phyloP scores from a whole-genome alignment of 2,113 vertebrate species.

The Hoplias malabaricus region DNA sequence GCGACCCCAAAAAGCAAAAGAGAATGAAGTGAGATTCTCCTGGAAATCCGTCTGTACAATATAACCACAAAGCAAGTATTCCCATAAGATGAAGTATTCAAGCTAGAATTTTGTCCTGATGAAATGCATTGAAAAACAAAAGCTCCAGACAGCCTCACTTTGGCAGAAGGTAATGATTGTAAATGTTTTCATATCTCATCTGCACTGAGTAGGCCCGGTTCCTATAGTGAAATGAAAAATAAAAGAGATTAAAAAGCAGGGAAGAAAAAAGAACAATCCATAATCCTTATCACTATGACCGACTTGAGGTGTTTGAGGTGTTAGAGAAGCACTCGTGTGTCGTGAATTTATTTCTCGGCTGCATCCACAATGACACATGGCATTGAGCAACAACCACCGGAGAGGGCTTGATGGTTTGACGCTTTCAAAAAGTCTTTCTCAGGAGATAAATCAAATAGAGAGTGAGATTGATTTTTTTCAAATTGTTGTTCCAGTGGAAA shows the following conservation, averaged over 20 bases:
- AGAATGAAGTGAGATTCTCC: conserved; percentile 58
- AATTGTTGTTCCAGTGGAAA: conserved; percentile 50
- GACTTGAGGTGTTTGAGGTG: conserved; percentile 31
- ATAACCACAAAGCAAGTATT: neutral
- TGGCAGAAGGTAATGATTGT: neutral
- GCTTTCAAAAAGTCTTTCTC: conserved; percentile 30
- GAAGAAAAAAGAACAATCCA: neutral
- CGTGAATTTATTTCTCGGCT: conserved; percentile 25
- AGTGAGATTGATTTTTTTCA: conserved; percentile 42
- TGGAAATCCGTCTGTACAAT: neutral
- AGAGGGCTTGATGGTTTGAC: conserved; percentile 27
- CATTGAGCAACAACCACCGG: conserved; percentile 10
- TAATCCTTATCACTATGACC: conserved; percentile 14
- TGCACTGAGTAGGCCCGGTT: neutral
- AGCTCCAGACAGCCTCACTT: neutral
- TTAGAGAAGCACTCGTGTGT: conserved; percentile 2
- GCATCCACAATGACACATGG: conserved; percentile 11
- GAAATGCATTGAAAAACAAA: neutral
- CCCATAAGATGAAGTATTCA: neutral
- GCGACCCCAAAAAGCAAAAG: conserved; percentile 73
- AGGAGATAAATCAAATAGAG: conserved; percentile 46
- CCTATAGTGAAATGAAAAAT: conserved; percentile 30
- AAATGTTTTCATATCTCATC: conserved; percentile 13
- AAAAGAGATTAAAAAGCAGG: neutral
- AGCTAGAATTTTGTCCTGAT: neutral